Conservation (phyloP, 2,888 invertebrate species). For the Philopedon plagiatum region DNA sequence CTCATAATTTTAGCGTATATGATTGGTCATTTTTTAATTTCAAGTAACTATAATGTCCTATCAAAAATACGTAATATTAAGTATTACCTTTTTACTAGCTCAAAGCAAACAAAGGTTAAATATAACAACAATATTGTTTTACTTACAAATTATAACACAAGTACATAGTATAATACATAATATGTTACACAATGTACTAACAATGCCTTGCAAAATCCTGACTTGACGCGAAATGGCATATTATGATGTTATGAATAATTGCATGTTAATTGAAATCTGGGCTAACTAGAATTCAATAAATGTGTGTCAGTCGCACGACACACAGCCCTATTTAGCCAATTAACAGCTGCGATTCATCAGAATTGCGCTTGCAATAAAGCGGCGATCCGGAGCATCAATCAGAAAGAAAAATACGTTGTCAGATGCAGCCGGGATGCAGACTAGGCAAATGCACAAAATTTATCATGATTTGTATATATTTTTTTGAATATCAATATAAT, state of each 20-base stretch:
- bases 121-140: no score
- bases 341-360: slow-evolving; percentile 37
- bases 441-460: background rate
- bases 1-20: no score
- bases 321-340: slow-evolving; percentile 32
- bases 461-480: no score
- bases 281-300: slow-evolving; percentile 14
- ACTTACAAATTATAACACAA: no score
- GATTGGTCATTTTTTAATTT: no score
- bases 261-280: background rate
- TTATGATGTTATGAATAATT: background rate
- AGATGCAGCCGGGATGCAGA: background rate
- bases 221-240: background rate
- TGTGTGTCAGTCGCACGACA: slow-evolving; percentile 20
- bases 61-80: no score
- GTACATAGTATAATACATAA: no score
- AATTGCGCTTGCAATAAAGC: slow-evolving; percentile 21
- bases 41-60: no score
- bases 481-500: no score
- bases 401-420: slow-evolving; percentile 15
- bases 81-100: no score
- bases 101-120: no score
- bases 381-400: slow-evolving; percentile 38
- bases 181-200: no score
- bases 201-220: background rate